Percentiles rank a stretch among this genome's conserved stretches.
These are phyloP conservation scores for Cnemophilus loriae DNA, from an alignment of 2,113 vertebrate species.

Conservation along the genomic window DNA sequence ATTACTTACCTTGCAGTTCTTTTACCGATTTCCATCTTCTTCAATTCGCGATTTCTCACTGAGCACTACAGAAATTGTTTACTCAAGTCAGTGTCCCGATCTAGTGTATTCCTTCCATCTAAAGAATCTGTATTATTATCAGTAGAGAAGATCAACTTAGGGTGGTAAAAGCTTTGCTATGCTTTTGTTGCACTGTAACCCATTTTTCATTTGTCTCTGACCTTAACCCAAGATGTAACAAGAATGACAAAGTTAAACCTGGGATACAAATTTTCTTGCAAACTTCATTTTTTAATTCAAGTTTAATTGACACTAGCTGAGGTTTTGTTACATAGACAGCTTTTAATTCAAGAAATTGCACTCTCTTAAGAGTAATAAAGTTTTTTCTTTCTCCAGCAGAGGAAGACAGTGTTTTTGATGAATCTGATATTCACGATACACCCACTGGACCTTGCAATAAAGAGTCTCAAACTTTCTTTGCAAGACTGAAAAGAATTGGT, in stretches of 20 bases:
- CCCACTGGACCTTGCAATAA: constrained; percentile 94
- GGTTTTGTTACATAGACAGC: neutral
- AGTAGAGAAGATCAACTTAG: neutral
- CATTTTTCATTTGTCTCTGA: neutral
- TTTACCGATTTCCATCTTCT: neutral
- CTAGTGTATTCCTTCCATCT: neutral
- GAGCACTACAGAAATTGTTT: neutral
- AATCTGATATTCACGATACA: constrained; percentile 98
- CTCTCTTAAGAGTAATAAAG: constrained; percentile 63
- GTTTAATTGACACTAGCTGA: neutral
- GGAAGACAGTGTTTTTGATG: constrained; percentile 99
- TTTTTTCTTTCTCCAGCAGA: constrained; percentile 78
- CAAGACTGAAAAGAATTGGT: constrained; percentile 96
- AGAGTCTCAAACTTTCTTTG: constrained; percentile 99
- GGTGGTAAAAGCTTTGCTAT: neutral
- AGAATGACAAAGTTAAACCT: neutral
- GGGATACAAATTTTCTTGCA: neutral
- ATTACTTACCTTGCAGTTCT: neutral
- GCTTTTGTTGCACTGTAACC: neutral
- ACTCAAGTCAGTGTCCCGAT: neutral
- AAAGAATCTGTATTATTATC: neutral
- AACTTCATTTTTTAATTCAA: neutral
- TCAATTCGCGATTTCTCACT: neutral
- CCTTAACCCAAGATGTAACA: neutral
- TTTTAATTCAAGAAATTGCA: constrained; percentile 28